Percentiles rank a stretch among this genome's conserved stretches.
Evolutionary conservation across 2,888 invertebrate genomes (phyloP).

Genomic region (Eupsilia transversa): DNA sequence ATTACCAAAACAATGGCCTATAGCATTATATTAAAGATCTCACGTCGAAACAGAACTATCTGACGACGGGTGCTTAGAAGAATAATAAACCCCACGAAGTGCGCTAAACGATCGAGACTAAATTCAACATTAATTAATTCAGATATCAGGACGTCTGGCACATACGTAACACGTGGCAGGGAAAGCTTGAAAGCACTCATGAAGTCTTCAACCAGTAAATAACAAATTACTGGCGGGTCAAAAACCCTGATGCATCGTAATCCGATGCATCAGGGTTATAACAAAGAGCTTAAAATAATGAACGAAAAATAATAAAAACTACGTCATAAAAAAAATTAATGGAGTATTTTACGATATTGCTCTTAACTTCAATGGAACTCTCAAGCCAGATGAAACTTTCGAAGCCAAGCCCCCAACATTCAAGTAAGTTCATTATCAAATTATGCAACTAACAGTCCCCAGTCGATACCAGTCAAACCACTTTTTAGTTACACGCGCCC

Average conservation of each 20-base stretch:
- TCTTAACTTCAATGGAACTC: neutral
- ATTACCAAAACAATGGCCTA: constrained; percentile 24
- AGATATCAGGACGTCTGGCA: constrained; percentile 22
- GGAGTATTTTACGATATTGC: constrained; percentile 1
- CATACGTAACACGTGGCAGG: constrained; percentile 8
- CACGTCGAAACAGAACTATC: constrained; percentile 7
- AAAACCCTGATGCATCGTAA: neutral
- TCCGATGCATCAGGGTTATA: no score
- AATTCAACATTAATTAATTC: constrained; percentile 37
- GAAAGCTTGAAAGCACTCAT: neutral
- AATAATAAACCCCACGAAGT: constrained; percentile 35
- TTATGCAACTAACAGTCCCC: constrained; percentile 51
- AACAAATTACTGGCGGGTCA: neutral
- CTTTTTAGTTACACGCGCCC: constrained; percentile 37
- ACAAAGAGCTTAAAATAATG: neutral
- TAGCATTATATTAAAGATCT: neutral
- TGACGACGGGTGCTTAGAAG: neutral
- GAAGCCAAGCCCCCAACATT: constrained; percentile 44
- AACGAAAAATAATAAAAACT: neutral
- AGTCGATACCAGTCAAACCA: constrained; percentile 36
- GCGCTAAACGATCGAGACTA: constrained; percentile 13
- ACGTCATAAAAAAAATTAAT: constrained; percentile 4
- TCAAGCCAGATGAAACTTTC: neutral
- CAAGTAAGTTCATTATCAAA: constrained; percentile 39
- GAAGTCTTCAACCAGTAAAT: neutral